These are phyloP conservation scores for Drosophila dunni DNA, from an alignment of 1,140 invertebrate genomes.

Conservation along the genomic window DNA sequence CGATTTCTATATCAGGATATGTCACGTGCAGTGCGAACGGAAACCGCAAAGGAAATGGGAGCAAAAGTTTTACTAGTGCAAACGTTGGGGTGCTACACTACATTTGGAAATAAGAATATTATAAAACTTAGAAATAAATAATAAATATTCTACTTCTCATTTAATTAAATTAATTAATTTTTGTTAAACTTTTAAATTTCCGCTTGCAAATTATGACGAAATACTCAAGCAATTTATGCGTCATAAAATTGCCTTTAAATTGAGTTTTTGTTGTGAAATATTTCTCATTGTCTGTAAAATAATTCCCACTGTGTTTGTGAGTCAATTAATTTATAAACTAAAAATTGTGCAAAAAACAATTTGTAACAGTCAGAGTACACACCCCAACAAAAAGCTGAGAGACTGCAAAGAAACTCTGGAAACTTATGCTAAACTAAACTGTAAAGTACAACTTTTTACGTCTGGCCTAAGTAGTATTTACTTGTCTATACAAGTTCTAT, in stretches of 20 bases:
- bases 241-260: conserved; percentile 2
- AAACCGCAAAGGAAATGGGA: conserved; percentile 48
- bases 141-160: neutral
- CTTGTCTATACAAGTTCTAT: neutral
- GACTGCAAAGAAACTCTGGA: conserved; percentile 46
- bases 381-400: conserved; percentile 39
- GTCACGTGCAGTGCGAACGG: conserved; percentile 67
- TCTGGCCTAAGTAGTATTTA: conserved; percentile 26
- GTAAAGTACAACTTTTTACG: conserved; percentile 56
- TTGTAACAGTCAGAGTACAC: conserved; percentile 14
- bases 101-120: neutral
- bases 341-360: conserved; percentile 34
- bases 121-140: too few relatives aligned
- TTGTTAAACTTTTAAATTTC: neutral
- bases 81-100: conserved; percentile 6
- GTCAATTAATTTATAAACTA: conserved; percentile 38
- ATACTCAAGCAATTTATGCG: conserved; percentile 9
- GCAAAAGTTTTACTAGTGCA: conserved; percentile 31
- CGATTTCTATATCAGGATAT: conserved; percentile 79
- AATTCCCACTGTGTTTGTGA: conserved; percentile 19
- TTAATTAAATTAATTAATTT: neutral
- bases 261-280: conserved; percentile 8
- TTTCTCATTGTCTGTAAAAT: conserved; percentile 24
- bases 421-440: conserved; percentile 52
- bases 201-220: neutral